Evolutionary conservation across 1,140 invertebrate species (phyloP), one percentile per base, ranked within the genome.

Genomic region (Drosophila truncata): DNA sequence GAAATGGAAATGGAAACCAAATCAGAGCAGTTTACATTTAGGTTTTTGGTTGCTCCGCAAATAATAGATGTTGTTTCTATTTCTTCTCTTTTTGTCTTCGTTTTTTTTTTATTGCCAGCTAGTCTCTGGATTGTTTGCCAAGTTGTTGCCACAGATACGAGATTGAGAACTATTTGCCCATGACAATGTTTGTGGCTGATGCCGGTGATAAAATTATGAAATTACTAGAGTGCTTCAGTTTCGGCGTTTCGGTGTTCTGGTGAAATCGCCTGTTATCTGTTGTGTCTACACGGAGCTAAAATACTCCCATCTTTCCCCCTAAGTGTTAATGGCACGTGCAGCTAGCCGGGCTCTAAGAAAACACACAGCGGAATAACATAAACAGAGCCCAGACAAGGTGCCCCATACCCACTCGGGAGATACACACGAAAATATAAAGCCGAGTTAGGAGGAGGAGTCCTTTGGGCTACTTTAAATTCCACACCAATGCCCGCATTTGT

Each of bases 321-420:
- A 91, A 87, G 87, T 91, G 87, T 91, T 91, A 91, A 91, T 91
- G 88, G 87, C 87, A 91, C 87, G 87, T 91, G 87, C 85, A 90
- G 78, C 66, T 35, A 60, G 63, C 33, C 69, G 52, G 23, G 37
- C 57, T 52, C 57, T 78, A 57, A 59, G 50, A 65, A 63, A 37
- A 39, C 71, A 39, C 59, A 75, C n/a, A 50, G 13, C 33, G 46
- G 16, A 55, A 63, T 18, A 54, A 75, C 71, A 67, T 77, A 77
- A 77, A 77, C 74, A 77, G 76, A 44, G 37, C 37, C 46, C 61
- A 58, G 74, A 58, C 72, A 33, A 67, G 75, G 58, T 52, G 37
- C n/a, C 63, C 31, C 63, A 16, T 33, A n/a, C 39, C 18, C 20
- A 6, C 20, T n/a, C 27, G 11, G 16, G 23, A 14, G 66, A 69